These are phyloP conservation scores for Hanleya hanleyi DNA, from an alignment of 2,888 invertebrate genomes.

Conservation along the genomic window DNA sequence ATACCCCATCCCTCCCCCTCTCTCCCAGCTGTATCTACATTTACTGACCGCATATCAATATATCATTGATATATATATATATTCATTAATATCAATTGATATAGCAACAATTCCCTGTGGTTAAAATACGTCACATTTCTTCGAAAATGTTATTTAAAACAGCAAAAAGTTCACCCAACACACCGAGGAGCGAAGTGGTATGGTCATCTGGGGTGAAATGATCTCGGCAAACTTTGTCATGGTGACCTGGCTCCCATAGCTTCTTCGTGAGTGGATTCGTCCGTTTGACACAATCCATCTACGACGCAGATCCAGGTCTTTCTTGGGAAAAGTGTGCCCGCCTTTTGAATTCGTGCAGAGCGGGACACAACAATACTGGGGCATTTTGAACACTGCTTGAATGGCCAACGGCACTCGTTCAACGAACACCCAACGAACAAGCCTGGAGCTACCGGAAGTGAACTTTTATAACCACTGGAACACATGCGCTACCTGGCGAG, in stretches of 20 bases:
- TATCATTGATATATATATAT: too few species aligned
- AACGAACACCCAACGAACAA: too few species aligned
- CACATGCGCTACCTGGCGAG: too few species aligned
- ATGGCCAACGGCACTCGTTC: too few species aligned
- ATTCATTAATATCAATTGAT: too few species aligned
- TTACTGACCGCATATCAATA: too few species aligned
- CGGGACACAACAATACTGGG: neutral
- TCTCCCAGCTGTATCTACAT: too few species aligned
- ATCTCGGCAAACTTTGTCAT: neutral
- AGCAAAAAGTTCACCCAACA: neutral
- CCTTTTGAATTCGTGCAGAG: neutral
- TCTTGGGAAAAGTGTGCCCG: neutral
- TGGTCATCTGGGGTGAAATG: neutral
- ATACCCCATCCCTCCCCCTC: too few species aligned
- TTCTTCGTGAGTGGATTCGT: neutral
- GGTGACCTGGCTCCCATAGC: neutral
- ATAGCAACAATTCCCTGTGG: too few species aligned
- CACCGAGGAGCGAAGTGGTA: neutral
- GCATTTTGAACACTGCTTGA: too few species aligned
- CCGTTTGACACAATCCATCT: constrained; percentile 5
- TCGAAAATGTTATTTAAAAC: neutral
- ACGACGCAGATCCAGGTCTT: neutral
- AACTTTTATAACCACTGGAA: too few species aligned
- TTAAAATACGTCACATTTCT: neutral
- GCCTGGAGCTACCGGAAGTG: too few species aligned